Percentiles rank a stretch among this genome's conserved stretches.
Conservation (phyloP, 2,888 invertebrate genomes). For the Xiphydria camelus region DNA sequence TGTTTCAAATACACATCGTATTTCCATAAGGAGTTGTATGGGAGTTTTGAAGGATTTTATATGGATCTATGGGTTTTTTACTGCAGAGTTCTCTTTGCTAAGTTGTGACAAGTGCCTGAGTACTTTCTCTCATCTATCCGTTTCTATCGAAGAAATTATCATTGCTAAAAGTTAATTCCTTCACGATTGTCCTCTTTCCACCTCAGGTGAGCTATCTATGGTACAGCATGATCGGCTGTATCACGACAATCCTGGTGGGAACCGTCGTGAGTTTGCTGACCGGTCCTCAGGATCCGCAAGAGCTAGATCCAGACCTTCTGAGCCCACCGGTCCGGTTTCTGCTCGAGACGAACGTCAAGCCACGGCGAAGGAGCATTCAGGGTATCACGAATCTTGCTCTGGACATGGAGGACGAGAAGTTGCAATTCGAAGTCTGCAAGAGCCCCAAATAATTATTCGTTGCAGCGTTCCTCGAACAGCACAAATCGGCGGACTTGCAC, state of each 20-base stretch:
- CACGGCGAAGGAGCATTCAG: constrained; percentile 32
- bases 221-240: constrained; percentile 83
- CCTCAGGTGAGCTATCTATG: constrained; percentile 71
- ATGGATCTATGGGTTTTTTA: too few relatives aligned
- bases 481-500: too few relatives aligned
- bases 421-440: constrained; percentile 10
- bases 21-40: too few relatives aligned
- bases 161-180: too few relatives aligned
- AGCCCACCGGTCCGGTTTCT: constrained; percentile 68
- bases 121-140: too few relatives aligned
- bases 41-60: too few relatives aligned
- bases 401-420: constrained; percentile 49
- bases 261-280: constrained; percentile 72
- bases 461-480: too few relatives aligned
- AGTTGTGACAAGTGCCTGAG: too few relatives aligned
- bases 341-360: constrained; percentile 45
- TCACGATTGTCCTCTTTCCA: too few relatives aligned
- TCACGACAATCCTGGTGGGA: constrained; percentile 74
- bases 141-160: too few relatives aligned
- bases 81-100: too few relatives aligned
- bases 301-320: constrained; percentile 69
- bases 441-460: not conserved
- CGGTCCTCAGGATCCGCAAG: constrained; percentile 65
- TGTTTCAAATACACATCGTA: too few relatives aligned
- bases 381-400: constrained; percentile 49